Conservation (phyloP, 2,888 invertebrate species). For the Drosophila anomelani region DNA sequence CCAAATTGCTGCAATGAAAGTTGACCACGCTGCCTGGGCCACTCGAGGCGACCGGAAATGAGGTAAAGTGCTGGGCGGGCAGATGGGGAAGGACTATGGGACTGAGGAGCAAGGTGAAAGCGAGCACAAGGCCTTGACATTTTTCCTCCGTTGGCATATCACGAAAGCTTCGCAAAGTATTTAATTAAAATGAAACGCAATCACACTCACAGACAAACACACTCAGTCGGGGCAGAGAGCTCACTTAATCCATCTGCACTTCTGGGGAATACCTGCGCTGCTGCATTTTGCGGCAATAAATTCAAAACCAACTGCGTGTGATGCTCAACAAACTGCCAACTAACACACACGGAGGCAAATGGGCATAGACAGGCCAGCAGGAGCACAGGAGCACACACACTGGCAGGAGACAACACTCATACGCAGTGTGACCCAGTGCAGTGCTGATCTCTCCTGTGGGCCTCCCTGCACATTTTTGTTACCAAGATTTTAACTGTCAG, state of each 20-base stretch:
- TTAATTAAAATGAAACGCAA: conserved; percentile 66
- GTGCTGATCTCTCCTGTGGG: conserved; percentile 49
- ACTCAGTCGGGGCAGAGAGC: conserved; percentile 26
- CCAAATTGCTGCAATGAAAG: conserved; percentile 47
- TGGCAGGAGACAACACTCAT: conserved; percentile 18
- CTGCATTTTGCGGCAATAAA: conserved; percentile 67
- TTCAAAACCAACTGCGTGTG: conserved; percentile 63
- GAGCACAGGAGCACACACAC: conserved; percentile 28
- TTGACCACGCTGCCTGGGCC: conserved; percentile 28
- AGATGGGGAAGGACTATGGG: background rate
- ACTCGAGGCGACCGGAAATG: conserved; percentile 18
- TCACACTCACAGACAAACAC: conserved; percentile 17
- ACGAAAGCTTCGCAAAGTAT: conserved; percentile 44
- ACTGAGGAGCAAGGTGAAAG: conserved; percentile 13
- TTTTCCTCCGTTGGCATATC: conserved; percentile 19
- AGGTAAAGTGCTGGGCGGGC: conserved; percentile 3
- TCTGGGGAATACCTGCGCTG: conserved; percentile 43
- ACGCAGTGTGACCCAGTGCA: conserved; percentile 43
- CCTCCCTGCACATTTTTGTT: conserved; percentile 73
- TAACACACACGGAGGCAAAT: conserved; percentile 30
- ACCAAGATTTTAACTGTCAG: conserved; percentile 78
- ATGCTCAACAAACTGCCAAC: conserved; percentile 66
- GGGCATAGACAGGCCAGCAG: conserved; percentile 17
- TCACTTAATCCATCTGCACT: conserved; percentile 76
- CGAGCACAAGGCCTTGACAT: conserved; percentile 32